phyloP scores from a whole-genome alignment of 2,113 vertebrate species.

The Coryphaenoides rupestris region DNA sequence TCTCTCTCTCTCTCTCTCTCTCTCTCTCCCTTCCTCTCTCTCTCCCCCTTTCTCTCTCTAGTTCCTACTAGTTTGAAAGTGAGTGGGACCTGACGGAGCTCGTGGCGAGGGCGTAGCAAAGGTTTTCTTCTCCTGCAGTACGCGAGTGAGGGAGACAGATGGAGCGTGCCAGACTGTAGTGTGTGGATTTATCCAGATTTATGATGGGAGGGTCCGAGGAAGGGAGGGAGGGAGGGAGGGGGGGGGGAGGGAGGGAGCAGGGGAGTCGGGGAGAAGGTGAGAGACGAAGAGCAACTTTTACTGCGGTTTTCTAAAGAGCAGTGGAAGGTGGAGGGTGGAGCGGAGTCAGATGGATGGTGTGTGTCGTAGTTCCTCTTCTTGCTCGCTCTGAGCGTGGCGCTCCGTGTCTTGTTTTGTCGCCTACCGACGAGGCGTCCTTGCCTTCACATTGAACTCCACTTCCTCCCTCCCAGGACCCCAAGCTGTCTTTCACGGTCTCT shows the following conservation, averaged over 20 bases:
- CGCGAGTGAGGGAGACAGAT: constrained; percentile 75
- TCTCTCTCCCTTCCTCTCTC: constrained; percentile 2
- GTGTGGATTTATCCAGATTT: constrained; percentile 77
- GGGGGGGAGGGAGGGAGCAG: constrained; percentile 18
- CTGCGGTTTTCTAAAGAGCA: constrained; percentile 47
- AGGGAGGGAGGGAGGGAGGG: constrained; percentile 17
- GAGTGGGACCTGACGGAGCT: constrained; percentile 51
- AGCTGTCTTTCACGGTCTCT: constrained; percentile 66
- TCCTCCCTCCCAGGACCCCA: constrained; percentile 59
- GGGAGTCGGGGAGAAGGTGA: constrained; percentile 22
- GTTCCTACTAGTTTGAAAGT: constrained; percentile 52
- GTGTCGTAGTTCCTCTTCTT: constrained; percentile 58
- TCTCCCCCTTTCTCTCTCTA: constrained; percentile 9
- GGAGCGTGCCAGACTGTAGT: constrained; percentile 71
- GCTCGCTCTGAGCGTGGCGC: constrained; percentile 50
- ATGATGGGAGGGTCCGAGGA: constrained; percentile 64
- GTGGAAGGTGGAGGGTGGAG: constrained; percentile 45
- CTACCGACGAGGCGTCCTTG: constrained; percentile 58
- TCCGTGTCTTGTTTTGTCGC: constrained; percentile 55
- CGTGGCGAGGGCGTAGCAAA: constrained; percentile 61
- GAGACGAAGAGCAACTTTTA: constrained; percentile 42
- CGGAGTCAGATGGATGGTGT: constrained; percentile 58
- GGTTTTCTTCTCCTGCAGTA: constrained; percentile 65
- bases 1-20: background rate
- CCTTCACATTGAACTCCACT: constrained; percentile 74